Conservation (phyloP, 2,797 vertebrate genomes). For the Agapornis canus region DNA sequence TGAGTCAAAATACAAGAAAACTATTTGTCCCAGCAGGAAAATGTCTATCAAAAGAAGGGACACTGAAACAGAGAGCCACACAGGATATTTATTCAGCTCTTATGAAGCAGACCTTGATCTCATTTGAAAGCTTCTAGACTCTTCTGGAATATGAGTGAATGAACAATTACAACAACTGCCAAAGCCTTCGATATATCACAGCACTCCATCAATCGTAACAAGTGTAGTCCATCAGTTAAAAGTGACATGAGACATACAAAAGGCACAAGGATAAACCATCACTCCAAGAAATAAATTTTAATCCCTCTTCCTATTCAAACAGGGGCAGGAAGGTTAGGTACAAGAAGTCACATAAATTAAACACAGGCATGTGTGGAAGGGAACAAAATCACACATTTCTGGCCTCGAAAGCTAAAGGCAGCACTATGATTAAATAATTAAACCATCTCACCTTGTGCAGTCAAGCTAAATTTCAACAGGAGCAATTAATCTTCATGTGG, state of each 20-base stretch:
- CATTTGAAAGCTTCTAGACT: neutral
- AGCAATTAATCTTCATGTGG: constrained; percentile 67
- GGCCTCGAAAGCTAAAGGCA: constrained; percentile 37
- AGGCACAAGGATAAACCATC: neutral
- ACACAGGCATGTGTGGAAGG: neutral
- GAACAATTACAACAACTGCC: neutral
- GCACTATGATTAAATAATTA: constrained; percentile 67
- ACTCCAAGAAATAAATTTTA: neutral
- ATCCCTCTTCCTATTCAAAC: neutral
- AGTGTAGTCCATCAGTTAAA: neutral
- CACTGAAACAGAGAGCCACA: neutral
- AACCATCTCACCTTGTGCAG: constrained; percentile 72
- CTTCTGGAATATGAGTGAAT: neutral
- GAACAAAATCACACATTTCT: constrained; percentile 20
- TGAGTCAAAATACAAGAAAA: neutral
- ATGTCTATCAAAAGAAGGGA: neutral
- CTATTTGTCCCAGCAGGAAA: neutral
- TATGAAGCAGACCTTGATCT: neutral
- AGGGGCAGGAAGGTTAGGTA: neutral
- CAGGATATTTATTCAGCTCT: neutral
- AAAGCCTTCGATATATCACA: neutral
- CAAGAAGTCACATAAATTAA: constrained; percentile 34
- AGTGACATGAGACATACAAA: neutral
- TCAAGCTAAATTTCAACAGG: constrained; percentile 67
- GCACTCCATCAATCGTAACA: neutral